Evolutionary conservation across 2,797 vertebrate genomes (phyloP).

Genomic region (Alauda arvensis): DNA sequence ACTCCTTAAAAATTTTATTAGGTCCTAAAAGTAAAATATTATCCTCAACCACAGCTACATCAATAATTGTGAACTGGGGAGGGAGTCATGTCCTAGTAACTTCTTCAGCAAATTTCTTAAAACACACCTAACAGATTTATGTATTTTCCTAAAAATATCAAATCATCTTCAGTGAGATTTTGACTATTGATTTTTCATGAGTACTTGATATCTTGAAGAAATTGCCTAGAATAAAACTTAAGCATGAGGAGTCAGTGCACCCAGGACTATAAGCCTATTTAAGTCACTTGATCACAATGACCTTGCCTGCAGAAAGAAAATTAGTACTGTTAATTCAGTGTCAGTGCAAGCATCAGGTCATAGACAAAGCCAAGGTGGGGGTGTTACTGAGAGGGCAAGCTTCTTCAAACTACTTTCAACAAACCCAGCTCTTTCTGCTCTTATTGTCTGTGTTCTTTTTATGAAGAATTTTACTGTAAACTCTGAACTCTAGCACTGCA

Average conservation of each 20-base stretch:
- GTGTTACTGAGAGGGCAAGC: neutral
- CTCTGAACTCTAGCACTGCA: neutral
- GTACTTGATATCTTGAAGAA: neutral
- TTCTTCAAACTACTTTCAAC: neutral
- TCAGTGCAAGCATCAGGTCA: neutral
- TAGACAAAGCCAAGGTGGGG: neutral
- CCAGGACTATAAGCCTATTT: neutral
- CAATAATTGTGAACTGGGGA: neutral
- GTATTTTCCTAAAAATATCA: neutral
- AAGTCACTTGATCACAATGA: neutral
- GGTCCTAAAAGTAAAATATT: neutral
- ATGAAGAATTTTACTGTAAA: neutral
- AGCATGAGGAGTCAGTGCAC: neutral
- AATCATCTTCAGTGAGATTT: neutral
- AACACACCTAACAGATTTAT: neutral
- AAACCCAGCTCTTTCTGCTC: neutral
- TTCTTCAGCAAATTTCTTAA: neutral
- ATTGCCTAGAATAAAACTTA: neutral
- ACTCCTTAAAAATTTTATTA: neutral
- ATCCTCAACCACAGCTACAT: neutral
- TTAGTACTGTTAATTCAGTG: neutral
- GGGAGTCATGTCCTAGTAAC: accelerated
- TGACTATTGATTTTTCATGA: neutral
- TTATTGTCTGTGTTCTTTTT: neutral
- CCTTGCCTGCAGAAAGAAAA: neutral